A percentile compares a stretch with the other conserved stretches of the same genome.
phyloP scores from a whole-genome alignment of 1,140 invertebrate genomes.

The Zaprionus gabonicus region DNA sequence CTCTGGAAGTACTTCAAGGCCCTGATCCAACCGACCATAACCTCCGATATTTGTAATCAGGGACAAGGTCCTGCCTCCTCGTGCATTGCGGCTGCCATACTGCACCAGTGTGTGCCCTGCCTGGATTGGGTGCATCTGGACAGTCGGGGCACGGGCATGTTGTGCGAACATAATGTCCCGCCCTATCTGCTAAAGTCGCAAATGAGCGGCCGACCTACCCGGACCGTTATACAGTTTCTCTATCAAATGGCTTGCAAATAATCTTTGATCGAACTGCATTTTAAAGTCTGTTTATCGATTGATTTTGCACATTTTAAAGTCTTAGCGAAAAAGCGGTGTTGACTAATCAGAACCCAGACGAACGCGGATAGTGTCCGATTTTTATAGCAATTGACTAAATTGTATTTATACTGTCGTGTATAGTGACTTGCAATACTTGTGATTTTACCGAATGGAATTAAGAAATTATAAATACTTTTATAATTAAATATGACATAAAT shows the following conservation, averaged over 20 bases:
- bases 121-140: constrained; percentile 89
- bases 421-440: neutral
- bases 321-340: neutral
- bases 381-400: neutral
- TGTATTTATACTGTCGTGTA: constrained; percentile 1
- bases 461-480: neutral
- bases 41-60: constrained; percentile 87
- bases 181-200: constrained; percentile 86
- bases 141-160: constrained; percentile 88
- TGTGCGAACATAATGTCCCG: constrained; percentile 85
- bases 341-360: neutral
- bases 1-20: constrained; percentile 91
- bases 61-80: constrained; percentile 85
- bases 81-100: constrained; percentile 88
- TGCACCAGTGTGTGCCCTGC: constrained; percentile 86
- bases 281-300: neutral
- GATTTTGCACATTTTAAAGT: neutral
- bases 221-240: constrained; percentile 87
- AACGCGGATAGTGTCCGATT: neutral
- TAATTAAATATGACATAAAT: too few species aligned
- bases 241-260: constrained; percentile 85
- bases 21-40: constrained; percentile 85
- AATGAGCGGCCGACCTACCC: constrained; percentile 87
- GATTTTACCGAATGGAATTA: neutral
- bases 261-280: neutral